Percentiles rank a stretch among this genome's conserved stretches.
Conservation (phyloP, 2,797 vertebrate species). For the Taenioides sp. region DNA sequence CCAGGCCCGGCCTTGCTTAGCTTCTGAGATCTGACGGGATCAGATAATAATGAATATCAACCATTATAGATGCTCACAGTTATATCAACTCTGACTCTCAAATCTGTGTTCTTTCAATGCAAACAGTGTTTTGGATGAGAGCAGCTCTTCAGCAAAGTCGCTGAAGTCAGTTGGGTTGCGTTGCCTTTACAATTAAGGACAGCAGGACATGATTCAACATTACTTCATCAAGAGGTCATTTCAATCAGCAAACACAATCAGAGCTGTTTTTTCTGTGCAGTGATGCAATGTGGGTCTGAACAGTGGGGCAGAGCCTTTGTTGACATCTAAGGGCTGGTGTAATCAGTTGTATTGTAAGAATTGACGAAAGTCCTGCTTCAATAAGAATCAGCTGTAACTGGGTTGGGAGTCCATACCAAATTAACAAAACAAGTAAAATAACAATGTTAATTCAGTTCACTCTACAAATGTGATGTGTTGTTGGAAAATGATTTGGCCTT, state of each 20-base stretch:
- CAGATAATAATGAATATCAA: too few relatives aligned
- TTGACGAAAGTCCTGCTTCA: not conserved
- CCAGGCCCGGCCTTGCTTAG: too few relatives aligned
- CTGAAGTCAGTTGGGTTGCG: not conserved
- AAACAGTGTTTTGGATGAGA: not conserved
- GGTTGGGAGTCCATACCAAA: not conserved
- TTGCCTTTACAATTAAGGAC: not conserved
- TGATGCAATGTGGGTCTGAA: constrained; percentile 21
- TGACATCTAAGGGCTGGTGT: constrained; percentile 19
- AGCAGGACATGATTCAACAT: not conserved
- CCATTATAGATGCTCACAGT: too few relatives aligned
- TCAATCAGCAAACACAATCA: constrained; percentile 53
- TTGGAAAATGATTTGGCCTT: not conserved
- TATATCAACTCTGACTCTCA: too few relatives aligned
- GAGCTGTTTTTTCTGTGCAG: constrained; percentile 22
- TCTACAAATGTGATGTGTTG: not conserved
- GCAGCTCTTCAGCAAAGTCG: not conserved
- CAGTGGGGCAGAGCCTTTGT: constrained; percentile 20
- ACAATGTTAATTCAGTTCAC: not conserved
- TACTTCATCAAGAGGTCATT: constrained; percentile 24
- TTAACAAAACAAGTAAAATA: not conserved
- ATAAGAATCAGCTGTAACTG: constrained; percentile 17
- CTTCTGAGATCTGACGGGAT: too few relatives aligned
- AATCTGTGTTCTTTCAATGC: too few relatives aligned
- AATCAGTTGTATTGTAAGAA: constrained; percentile 32